Conservation (phyloP, 2,797 vertebrate genomes). For the Iguana delicatissima region DNA sequence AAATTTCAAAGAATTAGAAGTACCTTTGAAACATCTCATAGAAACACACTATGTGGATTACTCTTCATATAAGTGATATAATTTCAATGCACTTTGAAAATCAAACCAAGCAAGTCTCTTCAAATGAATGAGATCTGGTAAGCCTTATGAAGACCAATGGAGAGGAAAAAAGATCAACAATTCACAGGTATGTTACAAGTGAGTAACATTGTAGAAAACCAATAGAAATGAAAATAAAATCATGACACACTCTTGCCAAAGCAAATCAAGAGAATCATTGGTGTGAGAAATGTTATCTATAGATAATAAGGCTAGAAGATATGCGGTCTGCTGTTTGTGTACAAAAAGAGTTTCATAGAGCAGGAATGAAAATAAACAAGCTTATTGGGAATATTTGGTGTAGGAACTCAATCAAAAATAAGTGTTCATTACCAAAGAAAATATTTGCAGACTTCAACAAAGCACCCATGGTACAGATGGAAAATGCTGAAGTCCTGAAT, state of each 20-base stretch:
- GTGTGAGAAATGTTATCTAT: conserved; percentile 65
- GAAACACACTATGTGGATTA: conserved; percentile 57
- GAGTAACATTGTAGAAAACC: conserved; percentile 44
- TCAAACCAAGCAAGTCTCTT: conserved; percentile 61
- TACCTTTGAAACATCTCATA: conserved; percentile 57
- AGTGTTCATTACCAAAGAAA: conserved; percentile 47
- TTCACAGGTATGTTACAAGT: conserved; percentile 18
- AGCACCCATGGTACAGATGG: conserved; percentile 33
- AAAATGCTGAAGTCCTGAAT: conserved; percentile 14
- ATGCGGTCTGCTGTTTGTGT: conserved; percentile 60
- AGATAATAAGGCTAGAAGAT: conserved; percentile 62
- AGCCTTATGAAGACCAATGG: conserved; percentile 23
- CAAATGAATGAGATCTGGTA: conserved; percentile 64
- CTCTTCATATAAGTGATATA: conserved; percentile 64
- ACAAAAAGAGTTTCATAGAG: conserved; percentile 42
- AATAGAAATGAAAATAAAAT: conserved; percentile 20
- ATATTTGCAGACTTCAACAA: conserved; percentile 61
- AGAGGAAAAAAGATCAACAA: conserved; percentile 21
- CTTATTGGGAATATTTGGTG: conserved; percentile 38
- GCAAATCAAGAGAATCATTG: conserved; percentile 63
- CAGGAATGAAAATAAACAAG: conserved; percentile 21
- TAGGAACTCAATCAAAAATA: conserved; percentile 59
- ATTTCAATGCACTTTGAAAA: conserved; percentile 73
- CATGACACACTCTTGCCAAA: conserved; percentile 42
- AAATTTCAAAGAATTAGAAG: conserved; percentile 62